Evolutionary conservation across 2,797 vertebrate genomes (phyloP).

Genomic region (Rhabdophis nuchalis): DNA sequence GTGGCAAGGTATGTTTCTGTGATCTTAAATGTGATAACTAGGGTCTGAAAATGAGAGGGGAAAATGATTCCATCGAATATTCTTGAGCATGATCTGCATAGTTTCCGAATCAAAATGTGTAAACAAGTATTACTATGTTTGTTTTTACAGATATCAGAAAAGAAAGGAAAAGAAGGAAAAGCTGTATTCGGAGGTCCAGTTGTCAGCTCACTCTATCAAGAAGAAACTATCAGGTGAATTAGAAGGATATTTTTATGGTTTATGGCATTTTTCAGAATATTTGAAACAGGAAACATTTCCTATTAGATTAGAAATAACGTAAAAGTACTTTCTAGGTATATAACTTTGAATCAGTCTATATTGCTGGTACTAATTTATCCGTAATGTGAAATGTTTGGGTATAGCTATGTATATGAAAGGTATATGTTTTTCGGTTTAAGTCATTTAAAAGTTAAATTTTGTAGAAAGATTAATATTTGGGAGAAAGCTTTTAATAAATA

Average conservation of each 20-base stretch:
- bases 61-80: not conserved
- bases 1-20: not conserved
- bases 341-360: constrained; percentile 65
- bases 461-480: constrained; percentile 42
- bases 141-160: constrained; percentile 71
- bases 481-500: constrained; percentile 49
- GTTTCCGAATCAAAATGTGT: not conserved
- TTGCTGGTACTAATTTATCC: constrained; percentile 60
- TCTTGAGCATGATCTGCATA: not conserved
- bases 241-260: constrained; percentile 40
- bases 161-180: constrained; percentile 80
- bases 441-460: constrained; percentile 38
- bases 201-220: constrained; percentile 92
- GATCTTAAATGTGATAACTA: not conserved
- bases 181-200: constrained; percentile 86
- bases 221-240: constrained; percentile 92
- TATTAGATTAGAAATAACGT: constrained; percentile 64
- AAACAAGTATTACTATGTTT: constrained; percentile 12
- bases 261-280: constrained; percentile 45
- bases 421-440: constrained; percentile 52
- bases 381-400: constrained; percentile 35
- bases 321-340: constrained; percentile 65
- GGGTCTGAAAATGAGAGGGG: not conserved
- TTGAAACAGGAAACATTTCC: constrained; percentile 51
- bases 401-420: not conserved